Base-by-base conservation (phyloP, 2,113 vertebrate species). In the Chaetodon trifascialis region DNA sequence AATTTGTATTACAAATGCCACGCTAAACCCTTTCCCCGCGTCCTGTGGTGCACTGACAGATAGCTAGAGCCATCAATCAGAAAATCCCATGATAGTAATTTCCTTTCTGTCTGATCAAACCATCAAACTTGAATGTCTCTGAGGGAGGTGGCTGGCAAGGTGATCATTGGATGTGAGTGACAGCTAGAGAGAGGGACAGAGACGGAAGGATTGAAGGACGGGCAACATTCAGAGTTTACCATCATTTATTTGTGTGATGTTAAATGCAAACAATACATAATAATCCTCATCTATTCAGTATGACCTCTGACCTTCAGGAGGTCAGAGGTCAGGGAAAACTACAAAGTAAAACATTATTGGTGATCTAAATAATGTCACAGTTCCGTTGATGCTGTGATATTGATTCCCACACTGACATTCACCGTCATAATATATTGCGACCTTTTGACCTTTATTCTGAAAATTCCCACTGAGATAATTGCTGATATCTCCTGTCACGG, bases 101-200 rank as follows among this genome's bases (percentile, higher is more conserved):
- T 88, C 76, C 90, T 90, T 58, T 86, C 84, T 77, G 85, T 88
- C 87, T 91, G 88, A 91, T 90, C 86, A 82, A 85, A 88, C 86
- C 87, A 76, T 91, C 89, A 89, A 72, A 89, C 73, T 62, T 69
- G 68, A 90, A 85, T 59, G 86, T 90, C 91, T 89, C 90, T 40
- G 40, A 86, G 91, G 90, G 90, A 92, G 85, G 73, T 84, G 85
- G 64, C 56, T 78, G 72, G 85, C 77, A 86, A 91, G 88, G 92
- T 89, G 78, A 89, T 90, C 54, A 65, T 77, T 65, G 82, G 76
- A 77, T 69, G 49, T 76, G 87, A 89, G 40, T 23, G 84, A 87
- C 70, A 76, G 64, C 7, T 12, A 67, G 77, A 76, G 62, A 49
- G 67, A 71, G 62, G 23, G 40, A 34, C 2, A 11, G 10, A 34